phyloP scores from a whole-genome alignment of 1,140 invertebrate species.

The Cydia fagiglandana region DNA sequence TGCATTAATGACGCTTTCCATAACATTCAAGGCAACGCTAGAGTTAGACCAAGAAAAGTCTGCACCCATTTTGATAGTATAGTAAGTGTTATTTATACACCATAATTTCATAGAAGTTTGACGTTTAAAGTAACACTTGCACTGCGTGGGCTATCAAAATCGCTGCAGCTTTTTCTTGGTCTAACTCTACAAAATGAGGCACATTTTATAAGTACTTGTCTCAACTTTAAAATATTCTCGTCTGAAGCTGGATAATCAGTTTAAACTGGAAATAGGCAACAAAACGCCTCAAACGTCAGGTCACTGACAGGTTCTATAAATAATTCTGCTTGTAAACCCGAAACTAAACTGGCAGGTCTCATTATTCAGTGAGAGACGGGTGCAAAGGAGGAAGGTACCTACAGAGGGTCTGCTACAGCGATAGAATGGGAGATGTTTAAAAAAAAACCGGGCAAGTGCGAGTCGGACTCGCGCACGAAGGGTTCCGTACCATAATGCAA shows the following conservation, averaged over 20 bases:
- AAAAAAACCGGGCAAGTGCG: no score
- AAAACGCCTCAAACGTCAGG: constrained; percentile 20
- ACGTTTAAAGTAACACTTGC: no score
- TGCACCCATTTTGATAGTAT: no score
- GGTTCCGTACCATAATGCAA: no score
- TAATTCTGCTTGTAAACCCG: constrained; percentile 25
- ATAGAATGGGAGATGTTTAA: background rate
- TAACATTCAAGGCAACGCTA: background rate
- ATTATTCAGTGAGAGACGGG: constrained; percentile 18
- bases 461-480: no score
- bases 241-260: constrained; percentile 5
- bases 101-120: no score
- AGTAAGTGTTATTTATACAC: no score
- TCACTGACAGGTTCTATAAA: constrained; percentile 28
- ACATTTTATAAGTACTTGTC: background rate
- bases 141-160: no score
- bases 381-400: background rate
- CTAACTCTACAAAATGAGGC: background rate
- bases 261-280: constrained; percentile 19
- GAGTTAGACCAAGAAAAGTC: no score
- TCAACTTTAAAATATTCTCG: background rate
- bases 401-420: background rate
- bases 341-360: constrained; percentile 19
- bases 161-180: no score
- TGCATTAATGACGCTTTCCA: no score